Conservation (phyloP, 2,113 vertebrate genomes). For the Xyliphius kryptos region DNA sequence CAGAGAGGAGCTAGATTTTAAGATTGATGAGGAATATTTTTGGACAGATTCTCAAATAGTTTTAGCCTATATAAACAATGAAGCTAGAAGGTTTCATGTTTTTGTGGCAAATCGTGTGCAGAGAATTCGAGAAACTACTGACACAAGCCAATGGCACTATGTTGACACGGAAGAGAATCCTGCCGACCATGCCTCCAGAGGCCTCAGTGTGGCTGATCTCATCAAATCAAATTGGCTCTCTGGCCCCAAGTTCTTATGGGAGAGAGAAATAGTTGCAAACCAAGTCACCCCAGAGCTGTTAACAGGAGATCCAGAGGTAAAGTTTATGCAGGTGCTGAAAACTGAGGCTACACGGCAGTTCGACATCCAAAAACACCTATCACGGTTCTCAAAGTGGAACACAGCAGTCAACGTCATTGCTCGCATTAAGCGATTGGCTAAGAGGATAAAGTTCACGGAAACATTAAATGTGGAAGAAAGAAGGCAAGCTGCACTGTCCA, state of each 20-base stretch:
- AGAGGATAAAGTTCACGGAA: neutral
- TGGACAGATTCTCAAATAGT: slow-evolving; percentile 27
- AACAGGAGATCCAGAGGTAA: slow-evolving; percentile 29
- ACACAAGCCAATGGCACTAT: slow-evolving; percentile 21
- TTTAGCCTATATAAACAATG: too few relatives aligned
- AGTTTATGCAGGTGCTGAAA: slow-evolving; percentile 10
- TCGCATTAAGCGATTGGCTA: slow-evolving; percentile 10
- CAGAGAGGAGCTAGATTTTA: slow-evolving; percentile 13
- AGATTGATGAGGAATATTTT: slow-evolving; percentile 19
- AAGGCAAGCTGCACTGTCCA: neutral
- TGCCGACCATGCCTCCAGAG: slow-evolving; percentile 25
- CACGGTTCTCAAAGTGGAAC: neutral
- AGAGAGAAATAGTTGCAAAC: slow-evolving; percentile 10
- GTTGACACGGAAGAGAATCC: slow-evolving; percentile 26
- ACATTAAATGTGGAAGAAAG: slow-evolving; percentile 15
- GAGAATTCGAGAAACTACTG: slow-evolving; percentile 17
- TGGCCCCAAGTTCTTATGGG: slow-evolving; percentile 35
- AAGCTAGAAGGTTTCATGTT: too few relatives aligned
- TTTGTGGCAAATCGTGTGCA: slow-evolving; percentile 28
- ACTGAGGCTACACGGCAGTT: neutral
- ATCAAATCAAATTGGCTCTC: slow-evolving; percentile 29
- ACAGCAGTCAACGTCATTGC: slow-evolving; percentile 19
- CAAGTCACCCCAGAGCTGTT: slow-evolving; percentile 22
- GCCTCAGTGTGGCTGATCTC: slow-evolving; percentile 30
- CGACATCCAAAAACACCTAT: neutral